Conservation (phyloP, 2,888 invertebrate genomes). For the Fragum fragum region DNA sequence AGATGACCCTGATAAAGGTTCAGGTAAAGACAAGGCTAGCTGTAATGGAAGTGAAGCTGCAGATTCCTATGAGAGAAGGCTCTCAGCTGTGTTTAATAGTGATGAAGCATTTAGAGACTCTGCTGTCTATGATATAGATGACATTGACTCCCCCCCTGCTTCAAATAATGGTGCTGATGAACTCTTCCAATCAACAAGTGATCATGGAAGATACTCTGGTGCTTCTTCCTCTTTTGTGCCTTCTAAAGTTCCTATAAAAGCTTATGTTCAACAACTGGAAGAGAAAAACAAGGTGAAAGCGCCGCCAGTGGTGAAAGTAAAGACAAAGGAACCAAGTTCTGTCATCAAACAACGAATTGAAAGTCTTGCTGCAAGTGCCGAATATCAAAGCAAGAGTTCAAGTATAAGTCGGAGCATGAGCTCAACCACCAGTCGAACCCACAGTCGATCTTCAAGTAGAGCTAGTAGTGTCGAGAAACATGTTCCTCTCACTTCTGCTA, state of each 20-base stretch:
- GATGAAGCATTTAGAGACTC: slow-evolving; percentile 93
- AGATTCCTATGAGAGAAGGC: slow-evolving; percentile 86
- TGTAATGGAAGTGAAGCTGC: slow-evolving; percentile 56
- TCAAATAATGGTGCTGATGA: slow-evolving; percentile 4
- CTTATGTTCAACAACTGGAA: slow-evolving; percentile 79
- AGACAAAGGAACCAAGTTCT: slow-evolving; percentile 75
- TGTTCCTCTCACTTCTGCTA: slow-evolving; percentile 38
- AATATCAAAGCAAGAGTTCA: slow-evolving; percentile 50
- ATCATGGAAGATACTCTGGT: neutral
- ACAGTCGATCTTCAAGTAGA: slow-evolving; percentile 63
- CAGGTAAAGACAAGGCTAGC: slow-evolving; percentile 25
- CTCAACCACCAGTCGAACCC: slow-evolving; percentile 65
- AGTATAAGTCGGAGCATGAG: slow-evolving; percentile 63
- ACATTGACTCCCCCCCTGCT: slow-evolving; percentile 59
- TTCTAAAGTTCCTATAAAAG: slow-evolving; percentile 75
- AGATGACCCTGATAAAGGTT: slow-evolving; percentile 22
- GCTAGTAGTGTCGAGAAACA: slow-evolving; percentile 76
- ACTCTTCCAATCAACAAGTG: slow-evolving; percentile 1
- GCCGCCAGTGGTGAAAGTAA: slow-evolving; percentile 69
- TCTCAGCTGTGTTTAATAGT: slow-evolving; percentile 86
- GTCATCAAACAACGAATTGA: slow-evolving; percentile 80
- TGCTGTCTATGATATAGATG: slow-evolving; percentile 92
- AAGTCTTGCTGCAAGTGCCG: slow-evolving; percentile 72
- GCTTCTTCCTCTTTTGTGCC: slow-evolving; percentile 6
- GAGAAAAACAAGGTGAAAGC: slow-evolving; percentile 70